Evolutionary conservation across 2,113 vertebrate genomes (phyloP), one percentile per base, ranked within the genome.

Genomic region (Hyperoodon ampullatus): DNA sequence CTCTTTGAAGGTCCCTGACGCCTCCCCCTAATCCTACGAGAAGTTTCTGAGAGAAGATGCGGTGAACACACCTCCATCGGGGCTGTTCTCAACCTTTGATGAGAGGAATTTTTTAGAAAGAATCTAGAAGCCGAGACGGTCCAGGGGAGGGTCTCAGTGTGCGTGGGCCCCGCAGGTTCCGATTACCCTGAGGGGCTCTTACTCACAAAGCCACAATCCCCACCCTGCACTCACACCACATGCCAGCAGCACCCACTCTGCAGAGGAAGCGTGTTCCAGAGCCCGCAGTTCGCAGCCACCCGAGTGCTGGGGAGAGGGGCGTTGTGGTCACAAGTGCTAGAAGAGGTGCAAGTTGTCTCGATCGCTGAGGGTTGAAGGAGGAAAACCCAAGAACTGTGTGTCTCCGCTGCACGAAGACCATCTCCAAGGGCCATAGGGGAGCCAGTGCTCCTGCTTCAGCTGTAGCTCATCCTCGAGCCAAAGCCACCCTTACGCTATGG

Each of bases 401-500:
- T 26, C 66, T 83, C 74, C 35, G 26, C 11, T 0, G 2, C 1
- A 4, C 8, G 0, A 5, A 12, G 9, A 3, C 8, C 30, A n/a
- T 6, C 2, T 21, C 47, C 8, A 0, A 21, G 58, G 11, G 42
- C 39, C 30, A 3, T 1, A 1, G 30, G 30, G 4, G 1, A 85
- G 47, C 0, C 9, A 5, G 1, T 15, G 0, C 0, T 23, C 16
- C 2, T 1, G 3, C 53, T 2, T 12, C 11, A 11, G 13, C 18
- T 4, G 10, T 6, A 9, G 16, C 8, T 85, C 33, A 2, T 26
- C 44, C 53, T 60, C 42, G 2, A 26, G 15, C 15, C 88, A 26
- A 42, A 19, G 4, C 24, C 0, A 10, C 1, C 16, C 53, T 47
- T 35, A 13, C 6, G 10, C 44, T 2, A 2, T 5, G 42, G 13